Percentiles rank a stretch among this genome's conserved stretches.
phyloP scores from a whole-genome alignment of 2,797 vertebrate genomes.

The Megalops cyprinoides region DNA sequence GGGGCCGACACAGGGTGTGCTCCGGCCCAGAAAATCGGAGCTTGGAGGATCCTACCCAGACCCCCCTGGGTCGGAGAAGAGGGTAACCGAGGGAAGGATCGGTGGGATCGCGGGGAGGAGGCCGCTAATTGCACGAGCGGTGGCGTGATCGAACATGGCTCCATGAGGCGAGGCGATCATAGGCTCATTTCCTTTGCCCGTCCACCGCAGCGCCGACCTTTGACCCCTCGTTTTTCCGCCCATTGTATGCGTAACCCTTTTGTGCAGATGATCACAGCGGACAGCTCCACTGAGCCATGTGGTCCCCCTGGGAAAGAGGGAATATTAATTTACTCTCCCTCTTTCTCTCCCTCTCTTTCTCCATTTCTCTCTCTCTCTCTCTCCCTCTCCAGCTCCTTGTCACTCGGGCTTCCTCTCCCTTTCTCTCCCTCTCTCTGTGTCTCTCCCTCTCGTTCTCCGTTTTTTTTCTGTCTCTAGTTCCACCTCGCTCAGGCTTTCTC shows the following conservation, averaged over 20 bases:
- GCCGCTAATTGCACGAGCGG: too few species aligned
- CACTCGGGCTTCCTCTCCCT: neutral
- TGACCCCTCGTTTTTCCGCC: neutral
- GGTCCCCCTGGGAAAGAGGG: conserved; percentile 67
- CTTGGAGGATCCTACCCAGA: too few species aligned
- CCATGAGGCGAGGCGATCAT: neutral
- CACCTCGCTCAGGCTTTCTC: too few species aligned
- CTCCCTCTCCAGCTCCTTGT: neutral
- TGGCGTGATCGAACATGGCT: neutral
- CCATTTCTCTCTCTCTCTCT: conserved; percentile 26
- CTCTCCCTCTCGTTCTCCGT: neutral
- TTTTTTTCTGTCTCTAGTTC: neutral
- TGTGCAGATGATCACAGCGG: neutral
- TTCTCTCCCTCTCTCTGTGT: conserved; percentile 31
- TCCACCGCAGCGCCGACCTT: neutral
- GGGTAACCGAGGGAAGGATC: too few species aligned
- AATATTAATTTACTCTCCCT: conserved; percentile 66
- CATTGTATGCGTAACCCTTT: neutral
- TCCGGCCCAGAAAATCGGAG: too few species aligned
- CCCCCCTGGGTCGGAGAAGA: too few species aligned
- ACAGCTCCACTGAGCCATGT: conserved; percentile 23
- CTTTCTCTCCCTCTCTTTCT: neutral
- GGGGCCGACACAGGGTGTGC: too few species aligned
- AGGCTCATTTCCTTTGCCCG: neutral
- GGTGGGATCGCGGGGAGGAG: too few species aligned